Evolutionary conservation across 2,888 invertebrate species (phyloP).

Genomic region (Teleiodes luculella): DNA sequence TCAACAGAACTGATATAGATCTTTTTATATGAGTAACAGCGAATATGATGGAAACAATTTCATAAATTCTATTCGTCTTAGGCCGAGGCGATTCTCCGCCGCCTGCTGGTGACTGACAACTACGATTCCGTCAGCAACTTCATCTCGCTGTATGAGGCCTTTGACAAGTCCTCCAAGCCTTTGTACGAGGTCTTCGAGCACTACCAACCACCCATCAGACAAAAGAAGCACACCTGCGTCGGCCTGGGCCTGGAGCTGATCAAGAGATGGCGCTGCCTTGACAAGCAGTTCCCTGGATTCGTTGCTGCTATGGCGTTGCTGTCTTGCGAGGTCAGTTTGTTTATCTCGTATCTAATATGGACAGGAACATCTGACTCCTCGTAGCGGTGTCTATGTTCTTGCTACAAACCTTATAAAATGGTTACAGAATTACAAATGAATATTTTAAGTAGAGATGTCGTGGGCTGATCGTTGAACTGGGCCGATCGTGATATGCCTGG

Average conservation of each 20-base stretch:
- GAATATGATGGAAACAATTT: too few species aligned
- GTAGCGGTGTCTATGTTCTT: too few species aligned
- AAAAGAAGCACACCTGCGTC: constrained; percentile 91
- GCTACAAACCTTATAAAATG: too few species aligned
- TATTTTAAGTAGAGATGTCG: too few species aligned
- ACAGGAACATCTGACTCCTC: too few species aligned
- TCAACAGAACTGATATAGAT: too few species aligned
- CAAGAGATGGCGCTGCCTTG: constrained; percentile 79
- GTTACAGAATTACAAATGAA: too few species aligned
- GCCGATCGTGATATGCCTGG: too few species aligned
- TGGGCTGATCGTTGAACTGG: too few species aligned
- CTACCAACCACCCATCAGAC: constrained; percentile 88
- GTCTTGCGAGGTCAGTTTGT: constrained; percentile 85
- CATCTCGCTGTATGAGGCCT: constrained; percentile 82
- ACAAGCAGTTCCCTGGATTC: constrained; percentile 82
- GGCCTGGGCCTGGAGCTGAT: constrained; percentile 89
- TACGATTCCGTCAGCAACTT: constrained; percentile 95
- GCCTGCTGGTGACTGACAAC: constrained; percentile 88
- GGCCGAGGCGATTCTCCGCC: constrained; percentile 89
- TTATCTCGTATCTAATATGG: too few species aligned
- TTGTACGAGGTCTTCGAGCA: constrained; percentile 85
- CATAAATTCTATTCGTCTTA: constrained; percentile 35
- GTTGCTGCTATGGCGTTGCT: constrained; percentile 81
- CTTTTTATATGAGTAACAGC: too few species aligned
- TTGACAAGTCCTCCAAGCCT: constrained; percentile 77